phyloP scores from a whole-genome alignment of 2,797 vertebrate genomes.

The Fundulus diaphanus region DNA sequence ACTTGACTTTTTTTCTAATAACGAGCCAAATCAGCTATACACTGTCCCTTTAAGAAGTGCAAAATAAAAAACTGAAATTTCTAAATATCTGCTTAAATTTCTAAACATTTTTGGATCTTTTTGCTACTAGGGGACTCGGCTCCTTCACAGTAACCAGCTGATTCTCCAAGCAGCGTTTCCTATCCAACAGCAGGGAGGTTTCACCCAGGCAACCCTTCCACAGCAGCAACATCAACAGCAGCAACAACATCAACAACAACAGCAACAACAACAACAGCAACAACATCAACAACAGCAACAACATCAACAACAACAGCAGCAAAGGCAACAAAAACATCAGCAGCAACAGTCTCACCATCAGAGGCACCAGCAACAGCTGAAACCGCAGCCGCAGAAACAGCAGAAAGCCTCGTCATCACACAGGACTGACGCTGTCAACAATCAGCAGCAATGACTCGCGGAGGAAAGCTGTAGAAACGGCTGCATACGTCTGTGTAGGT shows the following conservation, averaged over 20 bases:
- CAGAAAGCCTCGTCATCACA: conserved; percentile 83
- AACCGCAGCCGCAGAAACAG: conserved; percentile 83
- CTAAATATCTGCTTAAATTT: conserved; percentile 7
- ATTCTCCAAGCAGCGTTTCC: conserved; percentile 97
- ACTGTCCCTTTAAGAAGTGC: neutral
- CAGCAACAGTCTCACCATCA: conserved; percentile 89
- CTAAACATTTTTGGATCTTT: conserved; percentile 12
- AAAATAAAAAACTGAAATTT: neutral
- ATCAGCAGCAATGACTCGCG: conserved; percentile 84
- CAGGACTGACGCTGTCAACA: conserved; percentile 91
- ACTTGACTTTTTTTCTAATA: too few relatives aligned
- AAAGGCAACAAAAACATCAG: conserved; percentile 82
- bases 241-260: conserved; percentile 82
- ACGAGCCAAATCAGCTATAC: too few relatives aligned
- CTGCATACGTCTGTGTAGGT: conserved; percentile 32
- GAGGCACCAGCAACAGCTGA: conserved; percentile 88
- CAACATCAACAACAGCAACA: conserved; percentile 83
- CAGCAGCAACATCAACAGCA: conserved; percentile 84
- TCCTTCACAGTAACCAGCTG: conserved; percentile 94
- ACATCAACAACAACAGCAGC: conserved; percentile 84
- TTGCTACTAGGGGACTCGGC: conserved; percentile 85
- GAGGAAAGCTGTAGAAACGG: conserved; percentile 20
- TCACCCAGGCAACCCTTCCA: conserved; percentile 84
- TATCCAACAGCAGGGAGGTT: conserved; percentile 90
- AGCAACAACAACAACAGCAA: conserved; percentile 80